These are phyloP conservation scores for Stichopus chloronotus DNA, from an alignment of 35 echinoderm and acorn worm species.

Conservation along the genomic window DNA sequence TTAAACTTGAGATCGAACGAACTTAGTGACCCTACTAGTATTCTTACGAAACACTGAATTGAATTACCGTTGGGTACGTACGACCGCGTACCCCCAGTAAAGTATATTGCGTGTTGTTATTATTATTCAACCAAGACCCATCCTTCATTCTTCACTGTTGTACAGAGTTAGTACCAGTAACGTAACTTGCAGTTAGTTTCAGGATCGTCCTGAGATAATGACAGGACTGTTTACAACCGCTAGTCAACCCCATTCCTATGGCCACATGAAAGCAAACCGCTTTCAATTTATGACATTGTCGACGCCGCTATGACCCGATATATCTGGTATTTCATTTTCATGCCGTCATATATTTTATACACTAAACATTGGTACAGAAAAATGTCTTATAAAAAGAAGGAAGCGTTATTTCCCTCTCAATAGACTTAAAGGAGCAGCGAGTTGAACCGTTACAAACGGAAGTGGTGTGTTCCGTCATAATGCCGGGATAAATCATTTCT, in stretches of 20 bases:
- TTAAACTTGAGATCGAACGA: conserved; percentile 41
- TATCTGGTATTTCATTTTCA: conserved; percentile 29
- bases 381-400: conserved; percentile 29
- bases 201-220: conserved; percentile 14
- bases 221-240: conserved; percentile 20
- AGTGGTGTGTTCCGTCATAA: too few species aligned
- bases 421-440: not conserved
- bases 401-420: not conserved
- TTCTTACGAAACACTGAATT: not conserved
- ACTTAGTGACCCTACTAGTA: conserved; percentile 1
- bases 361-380: conserved; percentile 35
- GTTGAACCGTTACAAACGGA: too few species aligned
- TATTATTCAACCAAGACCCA: too few species aligned
- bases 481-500: too few species aligned
- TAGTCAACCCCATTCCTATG: conserved; percentile 34
- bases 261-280: conserved; percentile 29
- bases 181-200: not conserved
- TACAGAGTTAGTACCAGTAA: not conserved
- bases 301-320: conserved; percentile 31
- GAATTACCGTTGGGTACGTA: too few species aligned
- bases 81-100: too few species aligned
- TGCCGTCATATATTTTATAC: conserved; percentile 39
- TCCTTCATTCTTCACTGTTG: not conserved
- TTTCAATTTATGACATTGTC: conserved; percentile 26
- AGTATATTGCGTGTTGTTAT: too few species aligned